These are phyloP conservation scores for Sebastolobus alascanus DNA, from an alignment of 2,797 vertebrate species.

Conservation along the genomic window DNA sequence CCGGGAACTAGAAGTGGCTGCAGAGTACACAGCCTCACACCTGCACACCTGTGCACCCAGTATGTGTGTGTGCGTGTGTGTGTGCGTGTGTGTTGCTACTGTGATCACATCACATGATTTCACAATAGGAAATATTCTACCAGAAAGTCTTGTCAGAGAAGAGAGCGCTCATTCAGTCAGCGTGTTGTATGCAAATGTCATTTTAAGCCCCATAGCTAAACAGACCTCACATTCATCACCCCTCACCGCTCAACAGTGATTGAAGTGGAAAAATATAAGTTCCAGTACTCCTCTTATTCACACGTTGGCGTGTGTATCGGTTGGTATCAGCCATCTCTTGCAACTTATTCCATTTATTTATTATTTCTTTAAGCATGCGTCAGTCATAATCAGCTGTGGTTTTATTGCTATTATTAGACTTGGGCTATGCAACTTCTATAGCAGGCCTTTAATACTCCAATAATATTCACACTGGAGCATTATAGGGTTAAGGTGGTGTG, in stretches of 20 bases:
- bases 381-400: no score
- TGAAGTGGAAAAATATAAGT: no score
- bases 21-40: conserved; percentile 69
- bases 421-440: no score
- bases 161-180: conserved; percentile 9
- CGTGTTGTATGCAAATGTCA: conserved; percentile 32
- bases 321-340: no score
- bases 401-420: no score
- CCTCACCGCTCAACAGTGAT: background rate
- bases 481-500: no score
- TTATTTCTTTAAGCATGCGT: no score
- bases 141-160: conserved; percentile 13
- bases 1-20: conserved; percentile 62
- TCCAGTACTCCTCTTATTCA: no score
- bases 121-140: conserved; percentile 60
- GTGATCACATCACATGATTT: conserved; percentile 60
- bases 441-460: no score
- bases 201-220: conserved; percentile 16
- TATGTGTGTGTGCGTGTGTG: conserved; percentile 24
- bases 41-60: conserved; percentile 69
- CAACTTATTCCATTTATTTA: no score
- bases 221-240: background rate
- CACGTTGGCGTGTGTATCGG: no score
- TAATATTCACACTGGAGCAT: no score
- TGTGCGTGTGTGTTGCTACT: conserved; percentile 10